Percentiles rank a stretch among this genome's conserved stretches.
Conservation (phyloP, 2,113 vertebrate genomes). For the Scophthalmus maximus region DNA sequence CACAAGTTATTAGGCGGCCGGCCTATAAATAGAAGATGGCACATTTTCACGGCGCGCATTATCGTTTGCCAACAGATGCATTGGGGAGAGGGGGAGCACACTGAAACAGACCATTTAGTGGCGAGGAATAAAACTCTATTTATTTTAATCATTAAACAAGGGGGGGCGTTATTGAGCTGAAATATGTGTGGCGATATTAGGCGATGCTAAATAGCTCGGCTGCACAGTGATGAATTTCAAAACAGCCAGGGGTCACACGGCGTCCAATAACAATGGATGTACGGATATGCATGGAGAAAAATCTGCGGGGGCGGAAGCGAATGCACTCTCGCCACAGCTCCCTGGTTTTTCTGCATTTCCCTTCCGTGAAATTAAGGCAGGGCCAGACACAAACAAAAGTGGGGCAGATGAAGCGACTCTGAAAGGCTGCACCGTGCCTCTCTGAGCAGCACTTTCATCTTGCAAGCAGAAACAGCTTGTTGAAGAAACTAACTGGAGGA, state of each 20-base stretch:
- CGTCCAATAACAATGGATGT: conserved; percentile 61
- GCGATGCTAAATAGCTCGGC: conserved; percentile 52
- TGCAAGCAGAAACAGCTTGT: not conserved
- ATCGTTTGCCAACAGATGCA: conserved; percentile 79
- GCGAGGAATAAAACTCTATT: conserved; percentile 74
- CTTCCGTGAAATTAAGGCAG: conserved; percentile 38
- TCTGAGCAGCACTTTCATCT: conserved; percentile 6
- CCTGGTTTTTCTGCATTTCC: conserved; percentile 40
- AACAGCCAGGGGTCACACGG: conserved; percentile 61
- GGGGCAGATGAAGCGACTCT: conserved; percentile 8
- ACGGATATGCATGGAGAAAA: conserved; percentile 38
- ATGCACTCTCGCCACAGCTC: conserved; percentile 37
- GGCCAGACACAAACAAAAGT: conserved; percentile 13
- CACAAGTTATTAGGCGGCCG: conserved; percentile 72
- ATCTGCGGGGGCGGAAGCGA: conserved; percentile 46
- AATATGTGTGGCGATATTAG: conserved; percentile 58
- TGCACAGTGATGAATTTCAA: conserved; percentile 53
- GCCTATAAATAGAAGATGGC: conserved; percentile 76
- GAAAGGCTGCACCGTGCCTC: not conserved
- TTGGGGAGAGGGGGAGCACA: conserved; percentile 37
- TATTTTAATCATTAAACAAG: conserved; percentile 77
- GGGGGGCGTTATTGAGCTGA: conserved; percentile 65
- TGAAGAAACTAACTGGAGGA: conserved; percentile 13
- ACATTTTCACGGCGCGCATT: conserved; percentile 70
- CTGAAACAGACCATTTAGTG: conserved; percentile 67